Base-by-base conservation (phyloP, 1,140 invertebrate genomes). In the Neomicropteryx cornuta region DNA sequence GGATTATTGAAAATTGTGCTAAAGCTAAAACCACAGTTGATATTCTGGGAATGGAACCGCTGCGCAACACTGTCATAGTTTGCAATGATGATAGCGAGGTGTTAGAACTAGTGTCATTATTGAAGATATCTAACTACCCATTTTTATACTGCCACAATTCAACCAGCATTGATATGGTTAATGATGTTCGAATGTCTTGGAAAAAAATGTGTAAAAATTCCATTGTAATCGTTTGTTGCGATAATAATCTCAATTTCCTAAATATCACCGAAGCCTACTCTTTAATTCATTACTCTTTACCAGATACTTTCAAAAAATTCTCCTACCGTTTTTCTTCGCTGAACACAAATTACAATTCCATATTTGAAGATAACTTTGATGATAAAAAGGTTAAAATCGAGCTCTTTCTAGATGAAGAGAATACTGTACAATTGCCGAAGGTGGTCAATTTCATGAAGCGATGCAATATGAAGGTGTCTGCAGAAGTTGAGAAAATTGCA, bases 371-470 rank as follows among this genome's bases (percentile, higher is more conserved):
- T 19, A 30, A 35, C 1, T n/a, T 10, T 13, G 36, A 52, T 5
- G 50, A 48, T 5, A 41, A 43, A 11, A 33, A 28, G 11, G 39
- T 63, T 11, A 56, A 56, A 46, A 58, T 67, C 11, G 58, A 63
- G 41, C 51, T 65, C 4, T 44, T 65, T 2, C 28, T 67, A 4
- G 61, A 66, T 33, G 56, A 58, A 4, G 43, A 18, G 10, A 60
- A 64, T 28, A 37, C 49, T 4, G 55, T 58, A 44, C 60, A 63
- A 29, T 41, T 67, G 18, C 62, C 62, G 3, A 66, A 63, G 46
- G 58, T 65, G 14, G 24, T 64, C 2, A 48, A 60, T 44, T 67
- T 64, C 40, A 46, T 65, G 1, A 61, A 57, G 49, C 48, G 64
- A 38, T 67, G 56, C 42, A 53, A 51, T 1, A 39, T 49, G 13